phyloP scores from a whole-genome alignment of 2,888 invertebrate species.

The Aricia artaxerxes region DNA sequence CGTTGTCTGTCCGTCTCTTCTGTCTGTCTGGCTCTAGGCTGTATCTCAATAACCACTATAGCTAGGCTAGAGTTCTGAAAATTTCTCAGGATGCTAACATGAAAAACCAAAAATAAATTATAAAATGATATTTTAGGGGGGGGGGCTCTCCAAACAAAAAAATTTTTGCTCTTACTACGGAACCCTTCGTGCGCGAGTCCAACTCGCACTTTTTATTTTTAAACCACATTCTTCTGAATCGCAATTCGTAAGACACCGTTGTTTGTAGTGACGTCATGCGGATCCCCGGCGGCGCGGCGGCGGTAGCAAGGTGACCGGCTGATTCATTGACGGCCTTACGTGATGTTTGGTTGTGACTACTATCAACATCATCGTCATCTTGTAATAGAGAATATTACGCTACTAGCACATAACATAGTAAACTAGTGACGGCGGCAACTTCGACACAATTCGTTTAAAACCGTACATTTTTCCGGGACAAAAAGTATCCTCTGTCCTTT shows the following conservation, averaged over 20 bases:
- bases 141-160: background rate
- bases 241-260: background rate
- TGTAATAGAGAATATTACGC: no score
- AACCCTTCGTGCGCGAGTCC: background rate
- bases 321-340: conserved; percentile 11
- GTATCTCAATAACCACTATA: no score
- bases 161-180: background rate
- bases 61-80: no score
- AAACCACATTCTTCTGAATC: background rate
- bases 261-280: conserved; percentile 2
- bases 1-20: no score
- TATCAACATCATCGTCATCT: background rate
- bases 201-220: background rate
- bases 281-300: background rate
- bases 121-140: background rate
- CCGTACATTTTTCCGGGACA: no score
- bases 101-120: background rate
- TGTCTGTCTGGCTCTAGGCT: no score
- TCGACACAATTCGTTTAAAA: no score
- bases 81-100: background rate
- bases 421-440: no score
- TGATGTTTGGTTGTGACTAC: background rate
- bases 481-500: no score
- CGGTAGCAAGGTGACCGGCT: background rate
- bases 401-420: no score